A percentile compares a stretch with the other conserved stretches of the same genome.
phyloP scores from a whole-genome alignment of 2,113 vertebrate genomes.

The Campylomormyrus tamandua region DNA sequence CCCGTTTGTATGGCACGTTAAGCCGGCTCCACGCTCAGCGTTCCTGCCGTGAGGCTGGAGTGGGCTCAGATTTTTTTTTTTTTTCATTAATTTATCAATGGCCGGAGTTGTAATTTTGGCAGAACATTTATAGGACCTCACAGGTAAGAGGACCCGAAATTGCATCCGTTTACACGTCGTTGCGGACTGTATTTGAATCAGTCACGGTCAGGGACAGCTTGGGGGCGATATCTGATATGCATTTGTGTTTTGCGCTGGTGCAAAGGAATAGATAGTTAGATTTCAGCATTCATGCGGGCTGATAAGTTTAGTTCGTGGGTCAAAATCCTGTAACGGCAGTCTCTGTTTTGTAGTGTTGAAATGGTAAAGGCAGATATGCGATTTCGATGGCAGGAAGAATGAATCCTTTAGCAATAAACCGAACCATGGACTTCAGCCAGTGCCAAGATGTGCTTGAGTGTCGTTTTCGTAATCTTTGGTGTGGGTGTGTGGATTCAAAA shows the following conservation, averaged over 20 bases:
- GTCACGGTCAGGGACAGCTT: background rate
- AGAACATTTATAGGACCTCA: background rate
- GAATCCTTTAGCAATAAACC: background rate
- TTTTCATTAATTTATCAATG: background rate
- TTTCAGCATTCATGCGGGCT: background rate
- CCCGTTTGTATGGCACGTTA: background rate
- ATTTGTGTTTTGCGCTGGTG: background rate
- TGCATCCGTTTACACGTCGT: background rate
- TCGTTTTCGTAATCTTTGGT: background rate
- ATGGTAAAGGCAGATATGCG: background rate
- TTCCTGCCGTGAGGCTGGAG: background rate
- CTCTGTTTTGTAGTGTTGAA: background rate
- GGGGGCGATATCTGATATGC: background rate
- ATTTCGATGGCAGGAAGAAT: background rate
- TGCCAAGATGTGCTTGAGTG: background rate
- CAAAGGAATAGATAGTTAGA: background rate
- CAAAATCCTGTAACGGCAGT: background rate
- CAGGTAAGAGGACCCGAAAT: background rate
- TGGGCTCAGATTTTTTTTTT: background rate
- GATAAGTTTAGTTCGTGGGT: conserved; percentile 4
- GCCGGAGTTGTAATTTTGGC: background rate
- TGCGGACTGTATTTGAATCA: background rate
- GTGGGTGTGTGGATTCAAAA: background rate
- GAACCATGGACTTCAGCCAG: conserved; percentile 8
- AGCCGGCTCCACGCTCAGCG: background rate